Conservation (phyloP, 30 jellyfish, hydroid and myxozoan genomes). For the Clytia hemisphaerica region DNA sequence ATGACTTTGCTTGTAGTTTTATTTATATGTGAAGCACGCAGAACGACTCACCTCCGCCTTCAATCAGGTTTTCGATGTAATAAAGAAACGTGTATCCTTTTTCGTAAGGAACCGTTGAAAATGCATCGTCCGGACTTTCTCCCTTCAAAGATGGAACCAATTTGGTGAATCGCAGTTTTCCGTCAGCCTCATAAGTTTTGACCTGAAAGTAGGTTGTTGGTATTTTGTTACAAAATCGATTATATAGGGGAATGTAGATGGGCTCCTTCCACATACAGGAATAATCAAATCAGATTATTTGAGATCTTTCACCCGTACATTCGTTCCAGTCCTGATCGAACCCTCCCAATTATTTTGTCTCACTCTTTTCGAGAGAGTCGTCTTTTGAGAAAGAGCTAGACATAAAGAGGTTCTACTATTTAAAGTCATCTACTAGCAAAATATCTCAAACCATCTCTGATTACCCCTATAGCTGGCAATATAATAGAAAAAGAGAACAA, state of each 20-base stretch:
- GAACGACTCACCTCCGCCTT: slow-evolving; percentile 75
- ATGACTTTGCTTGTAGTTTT: too few species aligned
- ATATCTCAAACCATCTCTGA: too few species aligned
- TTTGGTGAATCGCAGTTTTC: slow-evolving; percentile 62
- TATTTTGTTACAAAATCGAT: neutral
- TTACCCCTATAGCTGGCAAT: too few species aligned
- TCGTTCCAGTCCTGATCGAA: too few species aligned
- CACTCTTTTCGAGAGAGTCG: too few species aligned
- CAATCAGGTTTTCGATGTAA: slow-evolving; percentile 58
- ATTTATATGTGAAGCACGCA: neutral
- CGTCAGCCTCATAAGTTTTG: slow-evolving; percentile 47
- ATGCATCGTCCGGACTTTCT: slow-evolving; percentile 84
- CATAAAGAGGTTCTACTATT: too few species aligned
- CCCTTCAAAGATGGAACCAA: slow-evolving; percentile 74
- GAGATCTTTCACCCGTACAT: too few species aligned
- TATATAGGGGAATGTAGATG: neutral
- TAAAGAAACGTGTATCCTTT: slow-evolving; percentile 77
- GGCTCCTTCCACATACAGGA: neutral
- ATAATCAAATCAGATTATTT: neutral
- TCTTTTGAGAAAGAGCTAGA: too few species aligned
- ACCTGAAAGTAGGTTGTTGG: slow-evolving; percentile 7
- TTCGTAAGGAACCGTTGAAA: slow-evolving; percentile 86
- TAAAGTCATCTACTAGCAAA: too few species aligned
- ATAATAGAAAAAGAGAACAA: too few species aligned
- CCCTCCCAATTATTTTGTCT: too few species aligned